Conservation (phyloP, 2,113 vertebrate species). For the Pseudorhombus dupliciocellatus region DNA sequence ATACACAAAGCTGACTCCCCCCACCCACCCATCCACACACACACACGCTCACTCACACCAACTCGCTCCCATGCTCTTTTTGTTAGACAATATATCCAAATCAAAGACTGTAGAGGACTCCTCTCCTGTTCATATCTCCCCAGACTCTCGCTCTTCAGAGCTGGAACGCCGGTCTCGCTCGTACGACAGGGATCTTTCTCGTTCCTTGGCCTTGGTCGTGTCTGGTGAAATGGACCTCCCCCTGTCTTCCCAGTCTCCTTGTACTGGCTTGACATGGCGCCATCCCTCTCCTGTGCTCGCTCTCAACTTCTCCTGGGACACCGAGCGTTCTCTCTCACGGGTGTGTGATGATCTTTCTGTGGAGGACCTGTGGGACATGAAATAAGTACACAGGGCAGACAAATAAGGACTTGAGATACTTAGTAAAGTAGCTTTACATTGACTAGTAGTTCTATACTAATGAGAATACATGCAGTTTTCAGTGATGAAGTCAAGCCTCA, state of each 20-base stretch:
- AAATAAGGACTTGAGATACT: not conserved
- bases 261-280: conserved; percentile 45
- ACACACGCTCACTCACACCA: conserved; percentile 32
- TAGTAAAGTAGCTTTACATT: not conserved
- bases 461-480: not conserved
- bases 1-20: conserved; percentile 44
- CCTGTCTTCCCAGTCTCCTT: conserved; percentile 59
- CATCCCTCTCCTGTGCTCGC: conserved; percentile 59
- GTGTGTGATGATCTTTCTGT: conserved; percentile 75
- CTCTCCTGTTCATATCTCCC: conserved; percentile 76
- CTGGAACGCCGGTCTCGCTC: conserved; percentile 81
- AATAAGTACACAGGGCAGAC: not conserved
- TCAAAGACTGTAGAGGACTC: conserved; percentile 28
- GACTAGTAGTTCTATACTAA: not conserved
- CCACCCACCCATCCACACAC: conserved; percentile 15
- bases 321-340: conserved; percentile 67
- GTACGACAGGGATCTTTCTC: conserved; percentile 75
- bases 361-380: conserved; percentile 43
- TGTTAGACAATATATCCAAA: conserved; percentile 58
- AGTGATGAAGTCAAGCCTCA: conserved; percentile 30
- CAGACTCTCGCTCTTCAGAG: conserved; percentile 83
- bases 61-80: conserved; percentile 45
- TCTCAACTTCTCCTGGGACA: conserved; percentile 66
- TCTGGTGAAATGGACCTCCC: conserved; percentile 71
- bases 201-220: conserved; percentile 63